Evolutionary conservation across 2,888 invertebrate genomes (phyloP).

Genomic region (Apeira syringaria): DNA sequence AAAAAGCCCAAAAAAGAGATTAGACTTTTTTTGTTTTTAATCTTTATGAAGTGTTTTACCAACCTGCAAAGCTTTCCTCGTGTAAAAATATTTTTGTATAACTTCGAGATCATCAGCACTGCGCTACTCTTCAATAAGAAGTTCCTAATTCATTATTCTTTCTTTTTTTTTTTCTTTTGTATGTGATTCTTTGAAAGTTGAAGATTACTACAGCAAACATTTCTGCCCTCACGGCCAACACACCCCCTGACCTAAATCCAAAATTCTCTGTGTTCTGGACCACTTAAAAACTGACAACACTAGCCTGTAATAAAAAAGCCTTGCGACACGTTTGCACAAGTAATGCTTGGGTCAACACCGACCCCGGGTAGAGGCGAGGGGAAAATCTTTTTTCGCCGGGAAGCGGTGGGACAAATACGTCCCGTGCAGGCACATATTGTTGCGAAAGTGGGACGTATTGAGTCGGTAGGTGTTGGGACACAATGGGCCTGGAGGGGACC

Average conservation of each 20-base stretch:
- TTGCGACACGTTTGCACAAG: slow-evolving; percentile 68
- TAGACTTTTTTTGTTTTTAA: too few relatives aligned
- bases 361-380: slow-evolving; percentile 25
- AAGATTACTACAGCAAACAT: too few relatives aligned
- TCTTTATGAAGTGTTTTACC: too few relatives aligned
- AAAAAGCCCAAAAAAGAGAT: too few relatives aligned
- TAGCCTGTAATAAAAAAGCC: slow-evolving; percentile 48
- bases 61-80: too few relatives aligned
- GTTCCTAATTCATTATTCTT: too few relatives aligned
- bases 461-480: slow-evolving; percentile 28
- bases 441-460: slow-evolving; percentile 28
- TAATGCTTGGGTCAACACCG: slow-evolving; percentile 72
- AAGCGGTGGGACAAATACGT: slow-evolving; percentile 50
- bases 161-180: too few relatives aligned
- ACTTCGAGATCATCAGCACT: too few relatives aligned
- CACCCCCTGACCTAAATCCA: slow-evolving; percentile 18
- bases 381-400: slow-evolving; percentile 43
- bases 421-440: slow-evolving; percentile 36
- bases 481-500: slow-evolving; percentile 17
- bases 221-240: too few relatives aligned
- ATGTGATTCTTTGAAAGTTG: too few relatives aligned
- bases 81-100: too few relatives aligned
- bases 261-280: slow-evolving; percentile 14
- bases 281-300: slow-evolving; percentile 34
- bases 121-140: too few relatives aligned